Base-by-base conservation (phyloP, 2,113 vertebrate species). In the Etheostoma spectabile region DNA sequence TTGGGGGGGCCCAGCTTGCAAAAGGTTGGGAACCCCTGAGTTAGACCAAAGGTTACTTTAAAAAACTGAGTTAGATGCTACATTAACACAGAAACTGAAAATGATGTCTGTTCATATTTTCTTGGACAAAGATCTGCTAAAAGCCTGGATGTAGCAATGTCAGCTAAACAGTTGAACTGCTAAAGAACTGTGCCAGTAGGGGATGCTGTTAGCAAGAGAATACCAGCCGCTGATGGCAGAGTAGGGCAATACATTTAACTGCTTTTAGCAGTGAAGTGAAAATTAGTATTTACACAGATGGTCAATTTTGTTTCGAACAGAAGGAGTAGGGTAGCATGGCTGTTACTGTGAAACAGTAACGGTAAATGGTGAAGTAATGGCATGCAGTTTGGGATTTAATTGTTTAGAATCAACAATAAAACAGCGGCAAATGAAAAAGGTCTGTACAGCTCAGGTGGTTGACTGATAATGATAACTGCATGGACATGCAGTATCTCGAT, bases 271-370 rank as follows among this genome's bases (percentile, higher is more conserved):
- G 62, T 79, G 76, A 65, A 57, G 66, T 56, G 74, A 67, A 33
- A 66, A 64, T 74, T 84, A 75, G 66, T 71, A 63, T 82, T 83
- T 64, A 74, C 83, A 77, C 86, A 88, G 67, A 90, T 84, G 75
- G 79, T 38, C 53, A 24, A 67, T 84, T 84, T 67, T 33, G 49
- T 82, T 57, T 67, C 55, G 60, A 90, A 79, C 83, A 90, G 83
- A 86, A 77, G 83, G 77, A 84, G 27, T 5, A 21, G 30, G 46
- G 33, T 46, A 33, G 27, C 18, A 75, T 30, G 18, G 70, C 77
- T 85, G 63, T 77, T 80, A 76, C 52, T 63, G 55, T 63, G 66
- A 71, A 74, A 70, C 78, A 49, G 80, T 78, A 68, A 75, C 69
- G 66, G 66, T 81, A 77, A 84, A 79, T 79, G 63, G 51, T 69